phyloP scores from a whole-genome alignment of 2,888 invertebrate species.

The Quadroppia sp. region DNA sequence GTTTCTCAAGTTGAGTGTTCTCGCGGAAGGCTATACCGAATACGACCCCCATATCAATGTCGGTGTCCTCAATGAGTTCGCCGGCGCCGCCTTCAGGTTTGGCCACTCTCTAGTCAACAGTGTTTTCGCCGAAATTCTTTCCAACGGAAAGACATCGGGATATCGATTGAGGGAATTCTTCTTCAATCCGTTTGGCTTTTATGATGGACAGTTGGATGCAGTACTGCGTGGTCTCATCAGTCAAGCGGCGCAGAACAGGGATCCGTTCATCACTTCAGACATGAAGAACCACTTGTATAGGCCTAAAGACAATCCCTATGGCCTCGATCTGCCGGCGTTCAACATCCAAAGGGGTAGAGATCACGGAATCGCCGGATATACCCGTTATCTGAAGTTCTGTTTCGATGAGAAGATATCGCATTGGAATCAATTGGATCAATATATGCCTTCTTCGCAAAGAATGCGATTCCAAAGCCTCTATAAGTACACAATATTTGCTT shows the following conservation, averaged over 20 bases:
- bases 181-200: slow-evolving; percentile 64
- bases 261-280: slow-evolving; percentile 55
- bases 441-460: slow-evolving; percentile 54
- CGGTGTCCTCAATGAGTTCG: slow-evolving; percentile 75
- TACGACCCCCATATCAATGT: slow-evolving; percentile 69
- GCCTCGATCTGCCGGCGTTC: slow-evolving; percentile 69
- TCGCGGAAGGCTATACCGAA: slow-evolving; percentile 67
- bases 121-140: slow-evolving; percentile 75
- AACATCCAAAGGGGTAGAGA: slow-evolving; percentile 76
- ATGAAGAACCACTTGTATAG: slow-evolving; percentile 66
- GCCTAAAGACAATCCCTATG: slow-evolving; percentile 72
- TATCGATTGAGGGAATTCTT: slow-evolving; percentile 71
- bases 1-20: slow-evolving; percentile 47
- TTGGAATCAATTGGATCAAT: slow-evolving; percentile 61
- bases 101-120: slow-evolving; percentile 60
- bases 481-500: slow-evolving; percentile 44
- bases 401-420: slow-evolving; percentile 62
- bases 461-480: slow-evolving; percentile 48
- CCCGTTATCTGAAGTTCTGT: slow-evolving; percentile 69
- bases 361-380: slow-evolving; percentile 69
- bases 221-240: slow-evolving; percentile 55
- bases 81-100: slow-evolving; percentile 68
- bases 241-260: slow-evolving; percentile 55
- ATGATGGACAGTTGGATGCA: slow-evolving; percentile 53
- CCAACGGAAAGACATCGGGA: slow-evolving; percentile 63